Evolutionary conservation across 2,113 vertebrate genomes (phyloP), one percentile per base, ranked within the genome.

Genomic region (Malurus cyaneus): DNA sequence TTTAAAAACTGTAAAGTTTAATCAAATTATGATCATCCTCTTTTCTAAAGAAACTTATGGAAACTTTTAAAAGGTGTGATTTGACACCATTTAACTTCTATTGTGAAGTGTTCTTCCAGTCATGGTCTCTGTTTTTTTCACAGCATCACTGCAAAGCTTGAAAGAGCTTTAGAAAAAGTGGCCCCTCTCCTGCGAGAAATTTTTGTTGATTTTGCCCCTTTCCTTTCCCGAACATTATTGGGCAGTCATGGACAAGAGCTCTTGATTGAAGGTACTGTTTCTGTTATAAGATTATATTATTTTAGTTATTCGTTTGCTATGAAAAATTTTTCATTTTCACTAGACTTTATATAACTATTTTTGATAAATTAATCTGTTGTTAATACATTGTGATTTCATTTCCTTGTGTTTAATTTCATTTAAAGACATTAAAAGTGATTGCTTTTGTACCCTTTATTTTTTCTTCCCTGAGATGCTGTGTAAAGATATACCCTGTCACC

Each of bases 201-300:
- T 96, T 99, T 99, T 97, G 99, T 99, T 96, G 99, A 99, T 97
- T 99, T 99, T 98, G 99, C 99, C 20, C 99, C 99, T 80, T 99
- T 99, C 95, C 97, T 99, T 31, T 99, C 99, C 20, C 98, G 99
- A 73, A 99, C 99, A 12, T 96, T 99, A 92, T 97, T 99, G 97
- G 99, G 99, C 86, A 99, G 99, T 97, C 99, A 99, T 46, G 99
- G 99, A 93, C 99, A 99, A 97, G 99, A 99, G 94, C 96, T 99
- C 81, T 98, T 99, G 94, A 99, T 99, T 95, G 99, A 99, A 99
- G 99, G 99, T 99, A 99, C 92, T 96, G 96, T 96, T 98, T 73
- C 98, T 97, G n/a, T 78, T 98, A 96, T 44, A 28, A 65, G 36
- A 42, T 66, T 53, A 4, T 71, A 13, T 92, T 21, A 78, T n/a